Evolutionary conservation across 2,113 vertebrate genomes (phyloP).

Genomic region (human): DNA sequence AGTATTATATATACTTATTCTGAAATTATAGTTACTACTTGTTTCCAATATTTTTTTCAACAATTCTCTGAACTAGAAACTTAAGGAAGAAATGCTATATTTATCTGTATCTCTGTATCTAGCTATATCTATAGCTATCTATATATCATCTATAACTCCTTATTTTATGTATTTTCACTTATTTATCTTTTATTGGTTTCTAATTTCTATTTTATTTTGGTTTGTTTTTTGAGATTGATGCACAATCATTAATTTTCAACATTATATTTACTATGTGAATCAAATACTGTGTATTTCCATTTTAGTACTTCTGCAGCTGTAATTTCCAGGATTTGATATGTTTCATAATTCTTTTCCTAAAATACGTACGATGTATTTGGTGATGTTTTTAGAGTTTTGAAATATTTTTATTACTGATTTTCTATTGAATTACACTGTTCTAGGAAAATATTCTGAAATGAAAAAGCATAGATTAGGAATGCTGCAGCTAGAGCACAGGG

Average conservation of each 20-base stretch:
- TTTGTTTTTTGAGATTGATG: background rate
- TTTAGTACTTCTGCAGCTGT: background rate
- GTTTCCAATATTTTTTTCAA: background rate
- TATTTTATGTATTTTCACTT: background rate
- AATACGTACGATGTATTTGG: background rate
- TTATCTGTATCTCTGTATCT: background rate
- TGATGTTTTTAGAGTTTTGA: background rate
- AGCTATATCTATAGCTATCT: background rate
- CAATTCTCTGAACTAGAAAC: background rate
- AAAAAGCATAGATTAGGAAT: background rate
- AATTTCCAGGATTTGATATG: background rate
- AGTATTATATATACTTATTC: background rate
- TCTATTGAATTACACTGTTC: background rate
- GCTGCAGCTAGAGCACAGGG: background rate
- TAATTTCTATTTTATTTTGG: background rate
- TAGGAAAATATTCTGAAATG: background rate
- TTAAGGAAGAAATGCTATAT: background rate
- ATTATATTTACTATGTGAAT: background rate
- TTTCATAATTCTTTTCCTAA: background rate
- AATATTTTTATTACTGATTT: background rate
- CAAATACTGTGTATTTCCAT: background rate
- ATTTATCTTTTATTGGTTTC: background rate
- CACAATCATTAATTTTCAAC: background rate
- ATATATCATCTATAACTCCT: background rate
- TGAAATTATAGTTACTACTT: background rate